Evolutionary conservation across 2,113 vertebrate genomes (phyloP), one percentile per base, ranked within the genome.

Genomic region (Alectura lathami): DNA sequence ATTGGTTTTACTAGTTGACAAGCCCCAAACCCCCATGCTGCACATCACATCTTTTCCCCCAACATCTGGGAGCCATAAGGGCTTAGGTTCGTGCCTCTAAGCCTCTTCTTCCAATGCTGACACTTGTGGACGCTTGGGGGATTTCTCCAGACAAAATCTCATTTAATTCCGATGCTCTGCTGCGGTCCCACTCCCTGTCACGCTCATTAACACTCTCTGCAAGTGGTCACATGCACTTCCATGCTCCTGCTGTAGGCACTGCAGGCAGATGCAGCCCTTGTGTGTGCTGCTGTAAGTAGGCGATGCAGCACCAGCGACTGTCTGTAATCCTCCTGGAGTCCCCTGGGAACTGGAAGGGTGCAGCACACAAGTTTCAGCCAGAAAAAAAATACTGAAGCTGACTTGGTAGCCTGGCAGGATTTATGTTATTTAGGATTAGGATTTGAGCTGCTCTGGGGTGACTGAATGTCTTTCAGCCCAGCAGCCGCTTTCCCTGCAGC

Each of bases 101-200:
- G 36, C 67, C 45, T 5, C 54, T 92, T 81, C 48, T 36, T 92
- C 92, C 54, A 83, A 57, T 40, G 15, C 51, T 57, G n/a, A 67
- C 62, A 94, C 89, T 59, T 74, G 57, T 53, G 66, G 78, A 34
- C n/a, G 36, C 84, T 38, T 69, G 34, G 64, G 82, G 50, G 50
- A 94, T 76, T 87, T 94, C 38, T 86, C 50, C 56, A 68, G 34
- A 77, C 84, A 91, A 77, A 79, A 34, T 47, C 34, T 89, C 4
- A 0, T 83, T 85, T 89, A 87, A 68, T 82, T 85, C 27, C 24
- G 45, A 27, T 85, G 81, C 76, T 89, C 45, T 57, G 53, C 70
- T 89, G 67, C 81, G 69, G 84, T 59, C 48, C 57, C 1, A 5
- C 53, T 90, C 83, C 68, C 43, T 74, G 40, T 50, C 77, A 54